These are phyloP conservation scores for Leptestheria dahalacensis DNA, from an alignment of 1,140 invertebrate genomes.

Conservation along the genomic window DNA sequence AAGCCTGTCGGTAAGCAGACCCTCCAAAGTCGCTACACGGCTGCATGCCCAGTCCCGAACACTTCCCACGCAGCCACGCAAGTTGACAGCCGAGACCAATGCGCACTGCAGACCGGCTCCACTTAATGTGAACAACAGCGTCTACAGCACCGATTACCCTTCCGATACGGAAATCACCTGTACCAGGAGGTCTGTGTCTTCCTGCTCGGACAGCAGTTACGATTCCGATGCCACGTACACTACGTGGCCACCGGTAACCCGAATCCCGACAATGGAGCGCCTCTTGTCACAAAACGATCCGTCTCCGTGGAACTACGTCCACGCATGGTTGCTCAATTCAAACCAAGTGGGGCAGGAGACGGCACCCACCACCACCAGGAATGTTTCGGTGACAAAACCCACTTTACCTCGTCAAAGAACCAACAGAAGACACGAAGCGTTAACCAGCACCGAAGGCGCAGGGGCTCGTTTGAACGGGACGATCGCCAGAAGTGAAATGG, in stretches of 20 bases:
- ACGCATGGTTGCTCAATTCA: slow-evolving; percentile 13
- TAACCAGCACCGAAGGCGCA: neutral
- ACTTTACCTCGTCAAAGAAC: neutral
- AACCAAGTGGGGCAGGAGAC: no score
- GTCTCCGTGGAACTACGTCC: slow-evolving; percentile 14
- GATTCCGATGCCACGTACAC: slow-evolving; percentile 17
- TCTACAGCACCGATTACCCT: slow-evolving; percentile 15
- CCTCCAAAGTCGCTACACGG: neutral
- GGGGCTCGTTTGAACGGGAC: neutral
- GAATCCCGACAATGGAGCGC: slow-evolving; percentile 6
- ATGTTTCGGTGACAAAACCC: neutral
- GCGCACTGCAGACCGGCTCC: neutral
- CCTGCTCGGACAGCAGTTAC: slow-evolving; percentile 3
- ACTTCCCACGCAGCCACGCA: slow-evolving; percentile 10
- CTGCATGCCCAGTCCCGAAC: slow-evolving; percentile 5
- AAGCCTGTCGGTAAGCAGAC: slow-evolving; percentile 5
- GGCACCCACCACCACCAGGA: neutral
- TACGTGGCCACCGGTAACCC: slow-evolving; percentile 13
- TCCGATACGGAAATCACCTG: slow-evolving; percentile 15
- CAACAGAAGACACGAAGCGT: neutral
- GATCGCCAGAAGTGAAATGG: neutral
- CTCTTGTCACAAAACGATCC: slow-evolving; percentile 4
- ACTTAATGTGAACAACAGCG: neutral
- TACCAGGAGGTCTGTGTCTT: slow-evolving; percentile 5
- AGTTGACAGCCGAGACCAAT: neutral